These are phyloP conservation scores for Chrysolina americana DNA, from an alignment of 2,888 invertebrate species.

Conservation along the genomic window DNA sequence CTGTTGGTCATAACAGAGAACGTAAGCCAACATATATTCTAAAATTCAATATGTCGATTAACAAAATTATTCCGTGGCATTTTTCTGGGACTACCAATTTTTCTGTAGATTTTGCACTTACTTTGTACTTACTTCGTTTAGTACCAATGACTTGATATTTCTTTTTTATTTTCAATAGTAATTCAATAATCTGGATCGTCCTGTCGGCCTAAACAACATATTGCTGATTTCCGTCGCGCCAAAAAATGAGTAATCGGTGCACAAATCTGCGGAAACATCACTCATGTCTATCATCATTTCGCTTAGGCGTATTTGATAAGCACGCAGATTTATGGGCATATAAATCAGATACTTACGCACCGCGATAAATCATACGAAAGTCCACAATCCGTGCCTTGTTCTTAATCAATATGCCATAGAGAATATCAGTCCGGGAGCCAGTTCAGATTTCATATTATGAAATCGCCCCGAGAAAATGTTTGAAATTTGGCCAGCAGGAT, in stretches of 20 bases:
- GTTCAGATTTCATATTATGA: not conserved
- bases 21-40: too few relatives aligned
- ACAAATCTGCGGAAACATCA: not conserved
- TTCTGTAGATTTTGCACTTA: too few relatives aligned
- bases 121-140: too few relatives aligned
- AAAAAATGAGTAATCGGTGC: not conserved
- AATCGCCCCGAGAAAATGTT: not conserved
- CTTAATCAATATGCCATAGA: conserved; percentile 17
- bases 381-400: conserved; percentile 22
- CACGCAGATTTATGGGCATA: conserved; percentile 41
- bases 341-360: conserved; percentile 40
- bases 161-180: too few relatives aligned
- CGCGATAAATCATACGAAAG: conserved; percentile 36
- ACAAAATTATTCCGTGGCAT: too few relatives aligned
- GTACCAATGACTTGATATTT: too few relatives aligned
- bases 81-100: too few relatives aligned
- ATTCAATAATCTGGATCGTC: too few relatives aligned
- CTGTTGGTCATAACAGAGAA: too few relatives aligned
- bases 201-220: not conserved
- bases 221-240: not conserved
- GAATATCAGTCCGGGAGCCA: not conserved
- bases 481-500: not conserved
- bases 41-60: too few relatives aligned
- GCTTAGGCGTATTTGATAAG: conserved; percentile 37
- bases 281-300: conserved; percentile 37